Evolutionary conservation across 2,888 invertebrate genomes (phyloP).

Genomic region (Fabriciana adippe): DNA sequence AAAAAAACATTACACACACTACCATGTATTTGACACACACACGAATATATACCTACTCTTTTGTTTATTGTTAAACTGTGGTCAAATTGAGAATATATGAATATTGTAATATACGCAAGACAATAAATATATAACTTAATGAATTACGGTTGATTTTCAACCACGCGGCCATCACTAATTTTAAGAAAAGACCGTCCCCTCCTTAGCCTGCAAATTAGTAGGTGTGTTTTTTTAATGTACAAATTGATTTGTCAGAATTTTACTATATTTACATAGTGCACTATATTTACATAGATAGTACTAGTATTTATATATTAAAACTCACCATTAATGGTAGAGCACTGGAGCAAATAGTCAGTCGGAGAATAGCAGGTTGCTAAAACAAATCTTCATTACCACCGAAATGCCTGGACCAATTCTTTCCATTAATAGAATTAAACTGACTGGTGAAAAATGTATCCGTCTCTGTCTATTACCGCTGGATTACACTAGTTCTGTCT

Average conservation of each 20-base stretch:
- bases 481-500: constrained; percentile 36
- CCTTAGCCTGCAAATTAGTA: too few relatives aligned
- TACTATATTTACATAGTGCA: background rate
- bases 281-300: background rate
- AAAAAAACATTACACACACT: too few relatives aligned
- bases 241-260: background rate
- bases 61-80: too few relatives aligned
- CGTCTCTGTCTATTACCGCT: constrained; percentile 30
- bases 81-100: too few relatives aligned
- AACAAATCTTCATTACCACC: constrained; percentile 44
- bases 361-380: constrained; percentile 27
- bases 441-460: constrained; percentile 26
- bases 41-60: too few relatives aligned
- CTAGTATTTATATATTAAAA: background rate
- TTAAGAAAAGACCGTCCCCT: too few relatives aligned
- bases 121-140: too few relatives aligned
- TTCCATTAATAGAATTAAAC: constrained; percentile 45
- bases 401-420: constrained; percentile 35
- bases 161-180: too few relatives aligned
- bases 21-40: too few relatives aligned
- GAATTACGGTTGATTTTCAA: too few relatives aligned
- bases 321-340: constrained; percentile 46
- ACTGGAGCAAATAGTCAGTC: constrained; percentile 41
- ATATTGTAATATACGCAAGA: too few relatives aligned
- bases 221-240: too few relatives aligned